Evolutionary conservation across 2,113 vertebrate species (phyloP), one percentile per base, ranked within the genome.

Genomic region (Gallinago paraguaiae): DNA sequence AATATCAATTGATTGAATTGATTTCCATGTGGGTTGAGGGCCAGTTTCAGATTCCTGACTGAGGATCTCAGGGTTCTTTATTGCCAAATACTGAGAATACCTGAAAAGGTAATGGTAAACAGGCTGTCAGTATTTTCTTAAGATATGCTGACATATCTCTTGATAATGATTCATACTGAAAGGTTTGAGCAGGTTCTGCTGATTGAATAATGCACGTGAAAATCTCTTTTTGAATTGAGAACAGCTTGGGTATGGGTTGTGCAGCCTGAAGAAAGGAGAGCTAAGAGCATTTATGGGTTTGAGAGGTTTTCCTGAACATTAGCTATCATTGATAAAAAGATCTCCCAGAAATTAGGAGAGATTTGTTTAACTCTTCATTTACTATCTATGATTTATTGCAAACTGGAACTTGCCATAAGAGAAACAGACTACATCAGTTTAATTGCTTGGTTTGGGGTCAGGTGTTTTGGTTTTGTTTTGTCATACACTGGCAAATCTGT

Each of bases 41-140:
- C 35, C 28, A 18, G 89, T 82, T 92, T 84, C 74, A 79, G 45
- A 48, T 85, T 90, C 41, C 61, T 50, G 17, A 61, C 10, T 65
- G 87, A 92, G 63, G n/a, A 64, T 79, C 74, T 92, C 13, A 2
- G 25, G 23, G 19, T 64, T 92, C 85, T 82, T 88, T 79, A 82
- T 76, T 92, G 71, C 57, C 37, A 65, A 72, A 80, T 76, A 79
- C 45, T 8, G 37, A 92, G 59, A 68, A 68, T 39, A 39, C 39
- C 39, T 39, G 39, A 65, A 74, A 79, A 79, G 41, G 41, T 67
- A 89, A 65, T 60, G 63, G 27, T 87, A 91, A 95, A 87, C 68
- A 94, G 51, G 48, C 74, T 95, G 93, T 87, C 81, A 85, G 77
- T 87, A 65, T 96, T 95, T 84, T 77, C 60, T 88, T 68, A 92